Percentiles rank a stretch among this genome's conserved stretches.
Evolutionary conservation across 2,797 vertebrate species (phyloP).

Genomic region (Cheirogaleus major): DNA sequence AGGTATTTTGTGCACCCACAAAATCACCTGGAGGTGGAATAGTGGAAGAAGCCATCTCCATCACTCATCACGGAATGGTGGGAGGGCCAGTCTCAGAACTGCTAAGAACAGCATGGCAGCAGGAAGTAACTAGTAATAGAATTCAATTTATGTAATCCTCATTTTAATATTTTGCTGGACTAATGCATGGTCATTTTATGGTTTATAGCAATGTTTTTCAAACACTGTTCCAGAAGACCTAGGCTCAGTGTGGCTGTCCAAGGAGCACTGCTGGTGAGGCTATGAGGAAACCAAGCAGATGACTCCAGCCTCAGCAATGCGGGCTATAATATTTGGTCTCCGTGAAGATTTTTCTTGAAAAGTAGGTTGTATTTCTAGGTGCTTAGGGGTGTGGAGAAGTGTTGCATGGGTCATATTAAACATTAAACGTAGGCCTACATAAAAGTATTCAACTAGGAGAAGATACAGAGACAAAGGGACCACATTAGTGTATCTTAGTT

Average conservation of each 20-base stretch:
- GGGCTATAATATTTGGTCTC: neutral
- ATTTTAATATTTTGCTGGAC: neutral
- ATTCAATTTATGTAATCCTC: neutral
- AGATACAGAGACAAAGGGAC: neutral
- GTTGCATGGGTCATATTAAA: neutral
- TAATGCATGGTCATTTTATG: neutral
- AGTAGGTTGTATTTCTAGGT: neutral
- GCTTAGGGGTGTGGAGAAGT: neutral
- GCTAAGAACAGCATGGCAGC: neutral
- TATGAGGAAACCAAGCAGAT: neutral
- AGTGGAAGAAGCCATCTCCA: neutral
- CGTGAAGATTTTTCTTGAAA: neutral
- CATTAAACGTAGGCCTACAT: too few species aligned
- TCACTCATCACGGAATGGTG: neutral
- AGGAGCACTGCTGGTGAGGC: neutral
- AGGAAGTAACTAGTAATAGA: neutral
- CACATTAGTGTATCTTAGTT: neutral
- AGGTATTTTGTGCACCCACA: neutral
- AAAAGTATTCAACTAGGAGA: neutral
- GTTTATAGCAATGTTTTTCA: neutral
- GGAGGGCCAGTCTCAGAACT: neutral
- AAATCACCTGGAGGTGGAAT: neutral
- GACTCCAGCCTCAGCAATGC: neutral
- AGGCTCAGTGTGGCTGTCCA: neutral
- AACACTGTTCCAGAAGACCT: neutral